Percentiles rank a stretch among this genome's conserved stretches.
Evolutionary conservation across 2,113 vertebrate genomes (phyloP).

Genomic region (Mus spicilegus): DNA sequence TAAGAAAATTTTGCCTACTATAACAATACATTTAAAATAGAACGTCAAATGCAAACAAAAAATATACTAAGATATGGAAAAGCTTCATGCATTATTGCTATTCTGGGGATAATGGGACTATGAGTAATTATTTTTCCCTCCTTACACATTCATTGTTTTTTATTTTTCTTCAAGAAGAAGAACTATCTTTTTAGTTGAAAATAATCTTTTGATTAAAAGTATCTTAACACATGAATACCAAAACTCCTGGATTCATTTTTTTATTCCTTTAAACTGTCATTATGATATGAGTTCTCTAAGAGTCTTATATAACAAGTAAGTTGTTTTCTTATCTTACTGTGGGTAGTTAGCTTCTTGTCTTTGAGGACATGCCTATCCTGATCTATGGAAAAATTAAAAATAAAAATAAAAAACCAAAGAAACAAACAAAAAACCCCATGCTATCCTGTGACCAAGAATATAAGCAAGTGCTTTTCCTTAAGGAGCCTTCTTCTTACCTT

Average conservation of each 20-base stretch:
- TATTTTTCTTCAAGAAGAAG: background rate
- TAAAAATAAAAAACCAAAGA: too few species aligned
- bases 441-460: background rate
- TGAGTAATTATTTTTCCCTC: background rate
- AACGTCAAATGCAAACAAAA: slow-evolving; percentile 28
- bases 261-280: background rate
- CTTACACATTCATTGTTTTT: background rate
- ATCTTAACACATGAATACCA: background rate
- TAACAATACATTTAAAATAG: slow-evolving; percentile 49
- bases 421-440: background rate
- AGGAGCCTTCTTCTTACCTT: background rate
- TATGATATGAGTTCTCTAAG: background rate
- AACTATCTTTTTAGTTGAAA: slow-evolving; percentile 3
- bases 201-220: slow-evolving; percentile 43
- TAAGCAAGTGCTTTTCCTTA: background rate
- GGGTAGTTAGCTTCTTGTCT: background rate
- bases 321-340: slow-evolving; percentile 32
- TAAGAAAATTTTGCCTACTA: slow-evolving; percentile 16
- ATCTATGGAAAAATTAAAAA: background rate
- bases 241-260: background rate
- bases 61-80: background rate
- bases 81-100: background rate
- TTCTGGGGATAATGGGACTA: slow-evolving; percentile 7
- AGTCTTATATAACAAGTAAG: background rate
- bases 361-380: background rate